A percentile compares a stretch with the other conserved stretches of the same genome.
Conservation (phyloP, 2,888 invertebrate species). For the Linyphia triangularis region DNA sequence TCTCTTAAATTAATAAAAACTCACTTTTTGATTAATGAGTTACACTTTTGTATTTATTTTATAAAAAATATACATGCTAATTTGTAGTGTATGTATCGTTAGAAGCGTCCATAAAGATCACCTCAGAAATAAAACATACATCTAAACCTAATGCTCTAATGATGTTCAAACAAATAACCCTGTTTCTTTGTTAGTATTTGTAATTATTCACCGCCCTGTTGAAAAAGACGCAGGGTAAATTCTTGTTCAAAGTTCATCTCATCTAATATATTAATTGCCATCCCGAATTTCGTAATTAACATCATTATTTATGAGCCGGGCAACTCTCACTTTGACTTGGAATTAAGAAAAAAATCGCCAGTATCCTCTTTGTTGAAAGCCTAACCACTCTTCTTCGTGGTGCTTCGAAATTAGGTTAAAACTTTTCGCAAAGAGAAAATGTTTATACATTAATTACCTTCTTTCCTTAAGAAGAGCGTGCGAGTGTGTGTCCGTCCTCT, state of each 20-base stretch:
- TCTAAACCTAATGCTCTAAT: not conserved
- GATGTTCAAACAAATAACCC: not conserved
- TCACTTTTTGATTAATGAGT: too few species aligned
- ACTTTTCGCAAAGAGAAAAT: conserved; percentile 25
- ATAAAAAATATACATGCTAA: too few species aligned
- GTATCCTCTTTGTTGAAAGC: not conserved
- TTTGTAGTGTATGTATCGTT: too few species aligned
- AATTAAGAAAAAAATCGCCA: not conserved
- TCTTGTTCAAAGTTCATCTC: not conserved
- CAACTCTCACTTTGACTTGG: not conserved
- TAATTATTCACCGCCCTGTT: not conserved
- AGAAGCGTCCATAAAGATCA: too few species aligned
- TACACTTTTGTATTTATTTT: too few species aligned
- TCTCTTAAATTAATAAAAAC: too few species aligned
- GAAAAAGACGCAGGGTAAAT: not conserved
- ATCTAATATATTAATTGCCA: conserved; percentile 12
- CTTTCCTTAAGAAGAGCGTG: not conserved
- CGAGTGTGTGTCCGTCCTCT: not conserved
- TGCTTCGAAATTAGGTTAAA: conserved; percentile 18
- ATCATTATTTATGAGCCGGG: conserved; percentile 8
- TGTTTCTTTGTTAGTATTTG: conserved; percentile 9
- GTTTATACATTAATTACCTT: conserved; percentile 15
- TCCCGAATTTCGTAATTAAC: not conserved
- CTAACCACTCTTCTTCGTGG: not conserved
- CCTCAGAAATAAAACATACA: not conserved